phyloP scores from a whole-genome alignment of 2,113 vertebrate species.

The Nycticebus coucang region DNA sequence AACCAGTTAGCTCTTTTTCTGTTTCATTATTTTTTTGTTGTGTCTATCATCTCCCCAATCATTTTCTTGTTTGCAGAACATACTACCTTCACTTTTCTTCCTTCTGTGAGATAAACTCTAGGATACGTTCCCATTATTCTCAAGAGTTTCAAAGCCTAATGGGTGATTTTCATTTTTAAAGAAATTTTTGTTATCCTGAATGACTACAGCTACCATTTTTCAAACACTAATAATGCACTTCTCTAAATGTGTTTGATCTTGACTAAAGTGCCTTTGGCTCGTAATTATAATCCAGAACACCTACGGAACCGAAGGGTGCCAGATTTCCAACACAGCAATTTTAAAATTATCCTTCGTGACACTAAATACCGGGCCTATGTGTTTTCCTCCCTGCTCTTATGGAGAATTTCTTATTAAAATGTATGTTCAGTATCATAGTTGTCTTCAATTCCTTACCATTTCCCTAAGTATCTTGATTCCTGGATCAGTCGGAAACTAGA shows the following conservation, averaged over 20 bases:
- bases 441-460: neutral
- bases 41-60: neutral
- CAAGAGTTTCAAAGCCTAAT: slow-evolving; percentile 10
- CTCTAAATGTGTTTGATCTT: neutral
- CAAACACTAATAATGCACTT: neutral
- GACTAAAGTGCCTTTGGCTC: neutral
- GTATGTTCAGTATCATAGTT: neutral
- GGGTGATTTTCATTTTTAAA: neutral
- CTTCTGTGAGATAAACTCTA: neutral
- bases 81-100: neutral
- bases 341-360: neutral
- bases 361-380: neutral
- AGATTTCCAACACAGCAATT: neutral
- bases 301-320: neutral
- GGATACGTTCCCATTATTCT: neutral
- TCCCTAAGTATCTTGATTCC: neutral
- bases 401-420: neutral
- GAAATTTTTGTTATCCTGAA: neutral
- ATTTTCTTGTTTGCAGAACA: neutral
- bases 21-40: neutral
- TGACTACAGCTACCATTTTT: neutral
- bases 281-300: neutral
- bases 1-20: neutral
- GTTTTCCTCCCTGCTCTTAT: neutral
- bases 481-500: neutral